These are phyloP conservation scores for Neelides folsomi DNA, from an alignment of 2,888 invertebrate species.

Conservation along the genomic window DNA sequence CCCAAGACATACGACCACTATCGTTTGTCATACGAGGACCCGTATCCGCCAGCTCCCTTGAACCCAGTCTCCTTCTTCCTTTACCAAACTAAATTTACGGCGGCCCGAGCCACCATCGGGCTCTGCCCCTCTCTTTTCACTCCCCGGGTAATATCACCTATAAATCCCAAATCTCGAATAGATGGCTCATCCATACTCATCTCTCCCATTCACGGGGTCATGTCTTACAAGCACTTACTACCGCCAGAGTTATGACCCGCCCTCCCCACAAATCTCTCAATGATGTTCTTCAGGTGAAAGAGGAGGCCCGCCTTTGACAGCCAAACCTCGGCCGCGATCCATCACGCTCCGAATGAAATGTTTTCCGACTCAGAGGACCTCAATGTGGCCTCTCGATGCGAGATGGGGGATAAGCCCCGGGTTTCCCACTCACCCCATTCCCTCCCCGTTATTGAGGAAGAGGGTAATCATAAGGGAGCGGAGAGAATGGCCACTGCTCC, in stretches of 20 bases:
- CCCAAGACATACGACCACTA: constrained; percentile 33
- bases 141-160: constrained; percentile 33
- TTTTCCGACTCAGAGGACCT: constrained; percentile 18
- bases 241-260: background rate
- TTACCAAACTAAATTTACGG: constrained; percentile 26
- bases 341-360: constrained; percentile 20
- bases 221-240: constrained; percentile 9
- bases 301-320: background rate
- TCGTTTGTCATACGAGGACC: constrained; percentile 31
- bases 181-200: constrained; percentile 32
- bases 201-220: constrained; percentile 8
- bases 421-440: background rate
- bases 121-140: constrained; percentile 20
- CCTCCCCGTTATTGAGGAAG: constrained; percentile 32
- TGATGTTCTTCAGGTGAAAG: background rate
- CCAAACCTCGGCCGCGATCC: no score
- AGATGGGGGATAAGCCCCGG: constrained; percentile 4
- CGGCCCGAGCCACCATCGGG: constrained; percentile 14
- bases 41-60: constrained; percentile 17
- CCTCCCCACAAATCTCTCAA: background rate
- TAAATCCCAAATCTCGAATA: constrained; percentile 33
- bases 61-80: constrained; percentile 18
- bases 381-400: constrained; percentile 10
- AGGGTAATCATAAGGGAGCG: constrained; percentile 34
- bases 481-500: constrained; percentile 19